A percentile compares a stretch with the other conserved stretches of the same genome.
Conservation (phyloP, 2,797 vertebrate species). For the Triplophysa bombifrons region DNA sequence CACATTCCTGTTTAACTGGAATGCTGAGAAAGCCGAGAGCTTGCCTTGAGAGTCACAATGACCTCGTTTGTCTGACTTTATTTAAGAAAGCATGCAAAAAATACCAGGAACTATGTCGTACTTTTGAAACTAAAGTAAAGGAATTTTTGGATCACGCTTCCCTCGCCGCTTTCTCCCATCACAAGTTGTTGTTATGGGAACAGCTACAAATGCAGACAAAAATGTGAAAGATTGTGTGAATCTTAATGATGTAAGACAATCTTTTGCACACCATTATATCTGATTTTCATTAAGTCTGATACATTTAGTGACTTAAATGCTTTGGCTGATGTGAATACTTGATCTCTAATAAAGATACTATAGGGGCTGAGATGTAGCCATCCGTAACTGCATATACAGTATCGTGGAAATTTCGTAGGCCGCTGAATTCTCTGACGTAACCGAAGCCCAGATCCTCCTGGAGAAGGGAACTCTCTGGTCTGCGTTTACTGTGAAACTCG, state of each 20-base stretch:
- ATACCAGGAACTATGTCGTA: background rate
- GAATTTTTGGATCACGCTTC: background rate
- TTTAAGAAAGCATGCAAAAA: background rate
- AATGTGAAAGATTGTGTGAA: background rate
- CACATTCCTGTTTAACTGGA: slow-evolving; percentile 5
- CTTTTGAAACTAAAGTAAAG: slow-evolving; percentile 1
- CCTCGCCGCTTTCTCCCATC: background rate
- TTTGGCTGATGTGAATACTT: slow-evolving; percentile 10
- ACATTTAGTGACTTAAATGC: slow-evolving; percentile 16
- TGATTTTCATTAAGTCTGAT: slow-evolving; percentile 12
- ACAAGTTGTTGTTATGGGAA: slow-evolving; percentile 27
- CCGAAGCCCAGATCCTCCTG: slow-evolving; percentile 17
- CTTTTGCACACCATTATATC: slow-evolving; percentile 10
- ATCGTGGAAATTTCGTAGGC: background rate
- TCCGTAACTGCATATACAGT: slow-evolving; percentile 3
- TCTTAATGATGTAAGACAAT: slow-evolving; percentile 31
- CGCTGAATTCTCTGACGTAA: slow-evolving; percentile 13
- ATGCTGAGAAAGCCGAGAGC: slow-evolving; percentile 2
- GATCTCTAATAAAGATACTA: background rate
- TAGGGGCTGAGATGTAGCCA: background rate
- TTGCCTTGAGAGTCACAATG: background rate
- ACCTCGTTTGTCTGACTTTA: background rate
- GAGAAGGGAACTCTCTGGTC: slow-evolving; percentile 11
- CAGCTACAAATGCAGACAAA: background rate
- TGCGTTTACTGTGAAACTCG: slow-evolving; percentile 16